Evolutionary conservation across 2,888 invertebrate genomes (phyloP).

Genomic region (Tipula vernalis): DNA sequence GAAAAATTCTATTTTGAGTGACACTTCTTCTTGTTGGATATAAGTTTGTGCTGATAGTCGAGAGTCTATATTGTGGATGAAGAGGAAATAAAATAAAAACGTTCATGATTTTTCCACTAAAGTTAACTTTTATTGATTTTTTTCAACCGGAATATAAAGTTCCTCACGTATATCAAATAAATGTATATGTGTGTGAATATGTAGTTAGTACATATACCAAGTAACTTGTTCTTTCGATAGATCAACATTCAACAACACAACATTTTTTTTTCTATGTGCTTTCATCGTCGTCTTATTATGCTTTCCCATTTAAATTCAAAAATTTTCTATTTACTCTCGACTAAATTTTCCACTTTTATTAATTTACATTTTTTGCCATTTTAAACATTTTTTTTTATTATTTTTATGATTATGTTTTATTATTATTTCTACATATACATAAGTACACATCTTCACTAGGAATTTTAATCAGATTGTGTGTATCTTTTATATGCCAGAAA

Average conservation of each 20-base stretch:
- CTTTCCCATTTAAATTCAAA: background rate
- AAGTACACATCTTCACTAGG: background rate
- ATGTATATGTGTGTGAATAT: background rate
- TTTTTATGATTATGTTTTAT: background rate
- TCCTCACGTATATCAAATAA: background rate
- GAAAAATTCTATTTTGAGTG: background rate
- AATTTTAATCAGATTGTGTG: background rate
- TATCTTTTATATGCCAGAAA: background rate
- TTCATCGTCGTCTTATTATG: background rate
- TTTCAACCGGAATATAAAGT: background rate
- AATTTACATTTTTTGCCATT: background rate
- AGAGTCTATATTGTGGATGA: background rate
- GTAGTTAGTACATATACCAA: background rate
- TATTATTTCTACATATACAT: background rate
- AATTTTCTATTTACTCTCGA: background rate
- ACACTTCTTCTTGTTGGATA: background rate
- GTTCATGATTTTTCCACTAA: background rate
- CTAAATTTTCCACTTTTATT: background rate
- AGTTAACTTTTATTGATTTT: background rate
- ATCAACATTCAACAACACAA: background rate
- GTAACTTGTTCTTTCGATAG: background rate
- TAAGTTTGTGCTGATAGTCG: background rate
- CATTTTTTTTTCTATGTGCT: background rate
- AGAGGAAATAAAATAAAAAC: background rate
- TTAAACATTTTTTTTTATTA: background rate